These are phyloP conservation scores for Danionella dracula DNA, from an alignment of 2,797 vertebrate species.

Conservation along the genomic window DNA sequence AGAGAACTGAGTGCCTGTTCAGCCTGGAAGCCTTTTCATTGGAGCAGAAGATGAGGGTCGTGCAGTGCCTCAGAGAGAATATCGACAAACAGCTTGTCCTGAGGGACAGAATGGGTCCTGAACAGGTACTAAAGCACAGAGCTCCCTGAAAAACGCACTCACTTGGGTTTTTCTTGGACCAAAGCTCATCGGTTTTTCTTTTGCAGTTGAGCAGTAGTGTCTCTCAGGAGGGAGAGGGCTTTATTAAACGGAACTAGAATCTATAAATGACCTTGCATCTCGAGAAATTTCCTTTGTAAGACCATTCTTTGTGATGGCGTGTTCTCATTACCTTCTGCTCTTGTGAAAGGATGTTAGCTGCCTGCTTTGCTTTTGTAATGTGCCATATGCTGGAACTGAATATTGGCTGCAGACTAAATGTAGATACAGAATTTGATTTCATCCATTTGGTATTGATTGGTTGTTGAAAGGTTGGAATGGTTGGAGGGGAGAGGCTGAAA, in stretches of 20 bases:
- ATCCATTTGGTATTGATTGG: not conserved
- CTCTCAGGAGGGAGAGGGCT: not conserved
- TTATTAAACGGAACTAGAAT: not conserved
- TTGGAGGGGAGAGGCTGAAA: not conserved
- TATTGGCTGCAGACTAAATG: not conserved
- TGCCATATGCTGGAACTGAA: not conserved
- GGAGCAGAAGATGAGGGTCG: constrained; percentile 82
- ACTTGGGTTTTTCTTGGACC: not conserved
- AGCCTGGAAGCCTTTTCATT: constrained; percentile 79
- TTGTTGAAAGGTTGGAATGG: not conserved
- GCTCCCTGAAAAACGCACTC: not conserved
- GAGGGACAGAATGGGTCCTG: constrained; percentile 25
- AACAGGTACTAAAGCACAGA: constrained; percentile 43
- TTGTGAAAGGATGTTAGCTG: not conserved
- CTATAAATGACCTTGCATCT: not conserved
- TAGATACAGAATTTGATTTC: not conserved
- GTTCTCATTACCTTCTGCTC: not conserved
- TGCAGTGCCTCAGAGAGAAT: constrained; percentile 78
- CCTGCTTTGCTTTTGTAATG: not conserved
- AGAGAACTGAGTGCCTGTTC: constrained; percentile 80
- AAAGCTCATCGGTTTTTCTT: not conserved
- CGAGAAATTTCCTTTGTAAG: not conserved
- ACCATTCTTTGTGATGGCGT: not conserved
- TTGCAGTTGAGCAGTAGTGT: not conserved
- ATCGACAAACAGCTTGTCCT: constrained; percentile 70